phyloP scores from a whole-genome alignment of 1,140 invertebrate genomes.

The Brachionus rubens region DNA sequence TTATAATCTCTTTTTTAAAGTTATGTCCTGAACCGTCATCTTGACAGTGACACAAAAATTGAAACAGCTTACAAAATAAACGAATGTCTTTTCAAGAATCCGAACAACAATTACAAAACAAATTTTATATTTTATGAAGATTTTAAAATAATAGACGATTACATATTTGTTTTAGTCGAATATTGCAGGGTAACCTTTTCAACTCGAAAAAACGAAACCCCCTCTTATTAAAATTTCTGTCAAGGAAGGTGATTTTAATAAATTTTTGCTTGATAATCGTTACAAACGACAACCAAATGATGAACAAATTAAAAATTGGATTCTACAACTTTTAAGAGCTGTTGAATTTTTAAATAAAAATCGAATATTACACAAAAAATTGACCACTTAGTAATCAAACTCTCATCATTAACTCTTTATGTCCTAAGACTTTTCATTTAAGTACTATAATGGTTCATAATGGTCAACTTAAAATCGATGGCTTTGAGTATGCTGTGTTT shows the following conservation, averaged over 20 bases:
- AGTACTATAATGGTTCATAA: conserved; percentile 39
- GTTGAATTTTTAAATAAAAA: conserved; percentile 21
- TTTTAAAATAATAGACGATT: background rate
- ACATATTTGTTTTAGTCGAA: background rate
- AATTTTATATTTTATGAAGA: conserved; percentile 26
- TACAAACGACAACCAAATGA: conserved; percentile 11
- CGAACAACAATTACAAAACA: conserved; percentile 4
- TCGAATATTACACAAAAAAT: conserved; percentile 36
- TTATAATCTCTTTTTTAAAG: background rate
- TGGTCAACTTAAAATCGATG: conserved; percentile 28
- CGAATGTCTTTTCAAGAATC: background rate
- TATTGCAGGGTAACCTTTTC: background rate
- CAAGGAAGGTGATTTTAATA: conserved; percentile 30
- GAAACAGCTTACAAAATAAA: background rate
- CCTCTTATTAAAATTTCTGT: background rate
- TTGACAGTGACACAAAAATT: background rate
- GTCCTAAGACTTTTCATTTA: background rate
- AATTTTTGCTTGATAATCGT: conserved; percentile 9
- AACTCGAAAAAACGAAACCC: background rate
- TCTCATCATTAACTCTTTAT: background rate
- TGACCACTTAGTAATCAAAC: conserved; percentile 13
- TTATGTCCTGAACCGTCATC: background rate
- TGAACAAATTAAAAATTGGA: conserved; percentile 44
- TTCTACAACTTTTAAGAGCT: conserved; percentile 6
- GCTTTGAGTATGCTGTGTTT: conserved; percentile 1